These are phyloP conservation scores for Brachyalestes nurse DNA, from an alignment of 2,797 vertebrate genomes.

Conservation along the genomic window DNA sequence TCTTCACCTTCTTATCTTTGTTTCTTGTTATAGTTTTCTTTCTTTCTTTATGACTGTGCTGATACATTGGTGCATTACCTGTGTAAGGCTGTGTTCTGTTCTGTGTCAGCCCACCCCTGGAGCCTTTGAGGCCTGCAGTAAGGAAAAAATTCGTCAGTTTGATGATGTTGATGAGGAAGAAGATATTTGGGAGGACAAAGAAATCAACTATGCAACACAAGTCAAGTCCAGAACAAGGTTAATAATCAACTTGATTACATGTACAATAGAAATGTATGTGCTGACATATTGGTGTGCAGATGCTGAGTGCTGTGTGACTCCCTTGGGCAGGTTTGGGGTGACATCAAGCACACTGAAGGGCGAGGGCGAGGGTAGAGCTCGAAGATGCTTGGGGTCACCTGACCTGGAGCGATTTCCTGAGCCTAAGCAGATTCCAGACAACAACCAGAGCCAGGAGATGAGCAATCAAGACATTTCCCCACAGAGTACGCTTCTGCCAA, in stretches of 20 bases:
- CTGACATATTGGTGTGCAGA: neutral
- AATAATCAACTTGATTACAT: neutral
- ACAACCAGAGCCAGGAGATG: constrained; percentile 49
- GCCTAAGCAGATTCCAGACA: constrained; percentile 30
- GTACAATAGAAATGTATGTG: neutral
- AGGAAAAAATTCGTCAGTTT: constrained; percentile 90
- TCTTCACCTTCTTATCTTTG: neutral
- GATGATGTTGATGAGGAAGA: constrained; percentile 93
- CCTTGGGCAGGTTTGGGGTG: constrained; percentile 50
- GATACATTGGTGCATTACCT: neutral
- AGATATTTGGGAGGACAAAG: constrained; percentile 96
- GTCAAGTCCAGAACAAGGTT: constrained; percentile 90
- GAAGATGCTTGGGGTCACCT: constrained; percentile 41
- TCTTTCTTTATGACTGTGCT: neutral
- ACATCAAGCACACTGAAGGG: constrained; percentile 28
- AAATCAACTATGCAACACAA: constrained; percentile 87
- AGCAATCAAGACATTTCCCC: constrained; percentile 48
- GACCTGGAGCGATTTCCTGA: constrained; percentile 53
- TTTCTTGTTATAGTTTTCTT: neutral
- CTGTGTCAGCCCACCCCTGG: constrained; percentile 83
- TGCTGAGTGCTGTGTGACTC: neutral
- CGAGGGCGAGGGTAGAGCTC: constrained; percentile 4
- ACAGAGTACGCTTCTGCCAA: constrained; percentile 15
- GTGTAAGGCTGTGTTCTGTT: neutral
- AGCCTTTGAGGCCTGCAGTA: constrained; percentile 93